Conservation (phyloP, 2,797 vertebrate species). For the Enteromius radiatus region DNA sequence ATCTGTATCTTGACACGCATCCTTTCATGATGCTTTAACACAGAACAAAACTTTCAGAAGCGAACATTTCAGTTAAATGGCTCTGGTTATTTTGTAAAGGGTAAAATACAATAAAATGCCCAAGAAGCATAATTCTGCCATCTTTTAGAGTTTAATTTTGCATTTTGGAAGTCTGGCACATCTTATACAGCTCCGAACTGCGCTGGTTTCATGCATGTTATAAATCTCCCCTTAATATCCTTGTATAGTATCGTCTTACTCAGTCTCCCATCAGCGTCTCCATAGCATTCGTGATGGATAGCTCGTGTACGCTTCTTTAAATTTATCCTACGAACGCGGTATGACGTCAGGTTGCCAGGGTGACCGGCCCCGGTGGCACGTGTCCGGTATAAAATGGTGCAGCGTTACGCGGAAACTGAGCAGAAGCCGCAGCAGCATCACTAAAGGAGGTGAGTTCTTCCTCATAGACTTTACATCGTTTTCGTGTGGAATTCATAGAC, state of each 20-base stretch:
- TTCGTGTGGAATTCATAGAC: too few relatives aligned
- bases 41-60: not conserved
- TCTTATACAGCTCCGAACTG: not conserved
- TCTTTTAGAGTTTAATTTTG: not conserved
- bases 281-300: conserved; percentile 55
- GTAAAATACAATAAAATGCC: not conserved
- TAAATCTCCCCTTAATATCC: conserved; percentile 2
- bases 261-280: conserved; percentile 38
- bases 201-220: not conserved
- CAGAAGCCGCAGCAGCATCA: conserved; percentile 68
- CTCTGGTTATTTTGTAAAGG: not conserved
- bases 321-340: not conserved
- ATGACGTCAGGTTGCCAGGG: conserved; percentile 66
- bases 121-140: not conserved
- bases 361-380: conserved; percentile 56
- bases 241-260: conserved; percentile 2
- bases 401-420: conserved; percentile 38
- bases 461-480: not conserved
- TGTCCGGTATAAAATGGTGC: conserved; percentile 61
- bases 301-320: conserved; percentile 33
- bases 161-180: not conserved
- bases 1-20: not conserved
- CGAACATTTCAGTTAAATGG: not conserved
- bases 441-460: conserved; percentile 36
- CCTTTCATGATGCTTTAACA: not conserved